phyloP scores from a whole-genome alignment of 1,140 invertebrate genomes.

The Ceratosolen fusciceps region DNA sequence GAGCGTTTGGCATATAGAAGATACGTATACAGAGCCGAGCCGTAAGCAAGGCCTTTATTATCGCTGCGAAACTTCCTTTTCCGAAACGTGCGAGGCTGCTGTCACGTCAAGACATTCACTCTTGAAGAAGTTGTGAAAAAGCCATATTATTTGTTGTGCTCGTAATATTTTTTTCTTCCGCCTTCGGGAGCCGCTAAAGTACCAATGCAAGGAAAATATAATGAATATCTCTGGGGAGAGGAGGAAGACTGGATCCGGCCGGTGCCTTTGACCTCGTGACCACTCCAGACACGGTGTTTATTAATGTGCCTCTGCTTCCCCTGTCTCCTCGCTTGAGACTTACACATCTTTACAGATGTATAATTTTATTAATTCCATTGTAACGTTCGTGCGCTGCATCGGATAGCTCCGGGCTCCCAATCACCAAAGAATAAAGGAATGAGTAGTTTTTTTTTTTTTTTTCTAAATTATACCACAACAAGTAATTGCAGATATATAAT shows the following conservation, averaged over 20 bases:
- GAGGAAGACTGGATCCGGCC: neutral
- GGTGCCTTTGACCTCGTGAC: neutral
- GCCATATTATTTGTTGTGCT: too few species aligned
- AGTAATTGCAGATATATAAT: neutral
- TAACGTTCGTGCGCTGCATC: neutral
- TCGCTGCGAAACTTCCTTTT: neutral
- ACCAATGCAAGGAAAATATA: neutral
- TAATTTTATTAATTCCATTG: neutral
- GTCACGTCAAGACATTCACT: neutral
- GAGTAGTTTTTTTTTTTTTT: neutral
- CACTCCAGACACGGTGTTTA: neutral
- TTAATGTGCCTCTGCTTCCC: neutral
- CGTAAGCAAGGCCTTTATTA: neutral
- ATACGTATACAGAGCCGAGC: too few species aligned
- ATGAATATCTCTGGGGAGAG: neutral
- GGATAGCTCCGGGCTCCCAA: neutral
- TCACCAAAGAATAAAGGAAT: neutral
- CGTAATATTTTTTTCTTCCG: neutral
- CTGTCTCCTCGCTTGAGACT: neutral
- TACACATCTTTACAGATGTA: neutral
- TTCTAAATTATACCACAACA: neutral
- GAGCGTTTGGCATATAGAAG: neutral
- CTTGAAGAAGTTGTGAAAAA: conserved; percentile 21
- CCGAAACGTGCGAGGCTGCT: neutral
- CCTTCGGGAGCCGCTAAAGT: neutral